Conservation (phyloP, 2,888 invertebrate species). For the Macaria notata region DNA sequence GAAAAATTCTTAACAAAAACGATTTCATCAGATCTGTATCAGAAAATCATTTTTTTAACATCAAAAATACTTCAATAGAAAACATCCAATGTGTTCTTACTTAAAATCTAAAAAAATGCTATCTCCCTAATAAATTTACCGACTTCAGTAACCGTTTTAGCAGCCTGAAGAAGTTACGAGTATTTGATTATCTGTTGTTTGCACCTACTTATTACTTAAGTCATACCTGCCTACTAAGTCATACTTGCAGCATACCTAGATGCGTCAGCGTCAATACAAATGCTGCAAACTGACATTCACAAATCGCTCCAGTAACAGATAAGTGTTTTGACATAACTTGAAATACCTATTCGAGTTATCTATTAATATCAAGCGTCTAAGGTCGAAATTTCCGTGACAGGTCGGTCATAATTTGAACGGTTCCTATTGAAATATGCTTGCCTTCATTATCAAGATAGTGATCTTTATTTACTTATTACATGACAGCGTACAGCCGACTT, state of each 20-base stretch:
- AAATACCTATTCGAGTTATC: neutral
- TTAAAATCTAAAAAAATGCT: too few relatives aligned
- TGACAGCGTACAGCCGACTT: neutral
- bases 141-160: too few relatives aligned
- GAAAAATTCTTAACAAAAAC: too few relatives aligned
- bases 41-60: too few relatives aligned
- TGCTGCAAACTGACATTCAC: constrained; percentile 10
- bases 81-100: too few relatives aligned
- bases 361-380: neutral
- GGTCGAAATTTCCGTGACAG: constrained; percentile 1
- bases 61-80: too few relatives aligned
- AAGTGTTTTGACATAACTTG: constrained; percentile 1
- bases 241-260: neutral
- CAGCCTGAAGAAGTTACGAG: too few relatives aligned
- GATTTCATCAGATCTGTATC: too few relatives aligned
- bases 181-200: too few relatives aligned
- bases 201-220: too few relatives aligned
- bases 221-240: neutral
- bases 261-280: constrained; percentile 4
- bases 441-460: constrained; percentile 6
- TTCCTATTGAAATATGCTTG: constrained; percentile 4
- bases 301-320: constrained; percentile 8
- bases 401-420: constrained; percentile 1
- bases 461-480: constrained; percentile 19
- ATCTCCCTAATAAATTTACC: too few relatives aligned